Conservation (phyloP, 2,113 vertebrate genomes). For the Passer domesticus region DNA sequence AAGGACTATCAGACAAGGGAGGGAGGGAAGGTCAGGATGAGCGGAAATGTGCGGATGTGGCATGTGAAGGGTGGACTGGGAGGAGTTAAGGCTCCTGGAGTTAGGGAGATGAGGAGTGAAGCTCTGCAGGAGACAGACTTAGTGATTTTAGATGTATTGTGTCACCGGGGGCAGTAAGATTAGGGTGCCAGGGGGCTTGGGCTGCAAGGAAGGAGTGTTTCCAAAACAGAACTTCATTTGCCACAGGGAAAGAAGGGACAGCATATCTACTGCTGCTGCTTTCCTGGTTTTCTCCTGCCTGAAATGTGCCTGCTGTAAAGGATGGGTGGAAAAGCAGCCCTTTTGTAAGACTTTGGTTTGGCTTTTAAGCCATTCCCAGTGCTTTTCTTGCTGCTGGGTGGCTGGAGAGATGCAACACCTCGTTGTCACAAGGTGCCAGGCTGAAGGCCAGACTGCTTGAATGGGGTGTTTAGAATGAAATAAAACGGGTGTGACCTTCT, state of each 20-base stretch:
- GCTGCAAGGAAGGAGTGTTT: not conserved
- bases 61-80: not conserved
- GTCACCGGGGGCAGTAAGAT: not conserved
- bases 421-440: rapidly evolving
- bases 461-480: not conserved
- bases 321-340: not conserved
- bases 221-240: not conserved
- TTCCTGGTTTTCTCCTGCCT: not conserved
- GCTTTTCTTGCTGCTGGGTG: not conserved
- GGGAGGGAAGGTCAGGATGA: not conserved
- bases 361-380: not conserved
- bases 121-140: not conserved
- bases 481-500: not conserved
- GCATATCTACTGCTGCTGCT: not conserved
- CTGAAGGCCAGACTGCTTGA: not conserved
- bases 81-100: not conserved
- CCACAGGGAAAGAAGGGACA: not conserved
- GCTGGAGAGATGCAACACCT: not conserved
- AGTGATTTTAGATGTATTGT: not conserved
- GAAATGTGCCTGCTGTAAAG: not conserved
- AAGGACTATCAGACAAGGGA: not conserved
- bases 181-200: not conserved
- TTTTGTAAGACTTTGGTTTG: not conserved
- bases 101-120: not conserved
- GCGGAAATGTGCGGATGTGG: not conserved